A percentile compares a stretch with the other conserved stretches of the same genome.
Conservation (phyloP, 2,113 vertebrate species). For the Procavia capensis region DNA sequence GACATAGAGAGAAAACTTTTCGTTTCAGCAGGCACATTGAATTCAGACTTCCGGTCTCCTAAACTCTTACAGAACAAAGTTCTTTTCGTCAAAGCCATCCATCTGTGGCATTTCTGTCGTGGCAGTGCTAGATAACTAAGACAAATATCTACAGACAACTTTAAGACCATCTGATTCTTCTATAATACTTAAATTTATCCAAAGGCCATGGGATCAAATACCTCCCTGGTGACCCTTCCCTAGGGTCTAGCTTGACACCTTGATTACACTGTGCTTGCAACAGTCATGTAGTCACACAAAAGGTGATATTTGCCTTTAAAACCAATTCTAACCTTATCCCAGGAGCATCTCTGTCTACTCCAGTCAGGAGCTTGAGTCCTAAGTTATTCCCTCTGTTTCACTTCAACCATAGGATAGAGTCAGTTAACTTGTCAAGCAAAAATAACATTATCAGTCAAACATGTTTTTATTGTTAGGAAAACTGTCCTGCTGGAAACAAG, state of each 20-base stretch:
- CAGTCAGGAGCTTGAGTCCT: neutral
- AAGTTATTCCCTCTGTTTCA: neutral
- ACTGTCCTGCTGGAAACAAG: neutral
- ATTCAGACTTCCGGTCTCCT: too few species aligned
- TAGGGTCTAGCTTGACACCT: neutral
- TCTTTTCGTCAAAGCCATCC: too few species aligned
- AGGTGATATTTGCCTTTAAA: neutral
- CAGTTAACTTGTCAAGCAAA: neutral
- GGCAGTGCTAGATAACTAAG: too few species aligned
- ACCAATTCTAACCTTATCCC: neutral
- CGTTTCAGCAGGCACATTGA: too few species aligned
- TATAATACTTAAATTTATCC: neutral
- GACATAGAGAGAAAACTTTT: too few species aligned
- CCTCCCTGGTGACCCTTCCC: neutral
- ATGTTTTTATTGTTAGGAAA: neutral
- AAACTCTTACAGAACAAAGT: too few species aligned
- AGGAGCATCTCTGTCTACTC: neutral
- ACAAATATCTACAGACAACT: neutral
- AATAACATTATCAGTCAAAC: neutral
- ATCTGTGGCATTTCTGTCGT: too few species aligned
- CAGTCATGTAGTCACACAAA: neutral
- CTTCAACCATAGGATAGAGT: neutral
- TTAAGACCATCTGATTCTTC: neutral
- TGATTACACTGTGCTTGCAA: neutral
- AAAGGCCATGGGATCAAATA: neutral